A percentile compares a stretch with the other conserved stretches of the same genome.
phyloP scores from a whole-genome alignment of 2,113 vertebrate species.

The Coracopsis vasa region DNA sequence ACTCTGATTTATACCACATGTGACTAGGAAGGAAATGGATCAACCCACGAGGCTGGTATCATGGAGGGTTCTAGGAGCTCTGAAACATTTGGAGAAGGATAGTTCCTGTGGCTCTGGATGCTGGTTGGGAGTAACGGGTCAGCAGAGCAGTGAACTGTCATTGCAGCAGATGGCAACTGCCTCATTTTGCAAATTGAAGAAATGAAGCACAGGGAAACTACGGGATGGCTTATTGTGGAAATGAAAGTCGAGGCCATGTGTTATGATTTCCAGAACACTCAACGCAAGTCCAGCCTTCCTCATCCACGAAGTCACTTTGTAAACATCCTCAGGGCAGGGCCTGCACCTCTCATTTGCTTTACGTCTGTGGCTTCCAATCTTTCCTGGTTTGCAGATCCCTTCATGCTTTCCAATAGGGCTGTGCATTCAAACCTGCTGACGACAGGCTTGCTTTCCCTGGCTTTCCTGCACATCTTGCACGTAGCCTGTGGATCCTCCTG shows the following conservation, averaged over 20 bases:
- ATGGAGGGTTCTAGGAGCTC: neutral
- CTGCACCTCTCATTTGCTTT: constrained; percentile 27
- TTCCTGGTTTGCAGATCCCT: constrained; percentile 34
- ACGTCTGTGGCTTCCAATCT: neutral
- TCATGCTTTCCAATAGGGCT: neutral
- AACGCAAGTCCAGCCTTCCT: neutral
- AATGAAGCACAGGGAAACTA: neutral
- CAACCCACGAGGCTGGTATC: neutral
- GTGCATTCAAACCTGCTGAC: constrained; percentile 35
- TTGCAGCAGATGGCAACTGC: neutral
- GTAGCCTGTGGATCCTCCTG: neutral
- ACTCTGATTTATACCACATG: neutral
- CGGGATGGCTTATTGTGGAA: neutral
- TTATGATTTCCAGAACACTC: neutral
- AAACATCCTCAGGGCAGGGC: constrained; percentile 49
- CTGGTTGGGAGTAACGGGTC: neutral
- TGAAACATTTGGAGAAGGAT: neutral
- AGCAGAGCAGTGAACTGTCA: neutral
- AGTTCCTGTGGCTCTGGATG: neutral
- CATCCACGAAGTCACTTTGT: neutral
- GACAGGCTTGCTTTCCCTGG: neutral
- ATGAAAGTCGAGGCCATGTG: neutral
- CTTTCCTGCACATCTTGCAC: constrained; percentile 17
- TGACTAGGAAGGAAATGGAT: neutral
- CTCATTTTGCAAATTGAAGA: constrained; percentile 27